phyloP scores from a whole-genome alignment of 2,888 invertebrate species.

The Thymelicus sylvestris region DNA sequence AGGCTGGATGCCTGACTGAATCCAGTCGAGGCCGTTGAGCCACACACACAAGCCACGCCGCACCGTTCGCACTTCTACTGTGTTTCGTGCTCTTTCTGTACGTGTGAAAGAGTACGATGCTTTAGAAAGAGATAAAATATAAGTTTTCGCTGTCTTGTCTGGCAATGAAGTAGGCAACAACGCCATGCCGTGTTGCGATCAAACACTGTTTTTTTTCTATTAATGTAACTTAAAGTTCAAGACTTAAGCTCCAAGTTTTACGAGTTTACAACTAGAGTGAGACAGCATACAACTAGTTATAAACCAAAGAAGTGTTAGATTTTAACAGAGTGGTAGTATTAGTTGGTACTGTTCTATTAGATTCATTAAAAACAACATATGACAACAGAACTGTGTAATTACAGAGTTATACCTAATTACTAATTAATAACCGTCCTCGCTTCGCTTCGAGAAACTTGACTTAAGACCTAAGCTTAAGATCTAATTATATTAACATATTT shows the following conservation, averaged over 20 bases:
- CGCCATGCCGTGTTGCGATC: constrained; percentile 40
- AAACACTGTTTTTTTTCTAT: constrained; percentile 42
- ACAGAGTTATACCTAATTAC: background rate
- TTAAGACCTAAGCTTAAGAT: too few species aligned
- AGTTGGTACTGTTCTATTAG: background rate
- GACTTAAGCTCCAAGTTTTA: constrained; percentile 48
- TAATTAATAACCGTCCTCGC: background rate
- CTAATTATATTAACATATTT: too few species aligned
- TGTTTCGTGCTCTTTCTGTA: constrained; percentile 36
- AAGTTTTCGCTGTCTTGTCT: constrained; percentile 59
- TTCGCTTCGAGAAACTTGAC: too few species aligned
- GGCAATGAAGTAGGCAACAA: constrained; percentile 54
- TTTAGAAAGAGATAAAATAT: constrained; percentile 45
- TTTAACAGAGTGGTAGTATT: background rate
- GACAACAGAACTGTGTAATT: background rate
- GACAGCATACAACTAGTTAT: constrained; percentile 28
- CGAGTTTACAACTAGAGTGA: constrained; percentile 67
- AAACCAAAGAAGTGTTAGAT: background rate
- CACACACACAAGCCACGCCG: constrained; percentile 52
- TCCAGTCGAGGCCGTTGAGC: constrained; percentile 45
- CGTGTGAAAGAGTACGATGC: constrained; percentile 55
- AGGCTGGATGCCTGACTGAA: constrained; percentile 58
- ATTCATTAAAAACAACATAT: background rate
- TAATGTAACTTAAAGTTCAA: constrained; percentile 42
- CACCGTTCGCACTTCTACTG: constrained; percentile 19